Percentiles rank a stretch among this genome's conserved stretches.
These are phyloP conservation scores for Campylorhamphus procurvoides DNA, from an alignment of 2,113 vertebrate genomes.

Conservation along the genomic window DNA sequence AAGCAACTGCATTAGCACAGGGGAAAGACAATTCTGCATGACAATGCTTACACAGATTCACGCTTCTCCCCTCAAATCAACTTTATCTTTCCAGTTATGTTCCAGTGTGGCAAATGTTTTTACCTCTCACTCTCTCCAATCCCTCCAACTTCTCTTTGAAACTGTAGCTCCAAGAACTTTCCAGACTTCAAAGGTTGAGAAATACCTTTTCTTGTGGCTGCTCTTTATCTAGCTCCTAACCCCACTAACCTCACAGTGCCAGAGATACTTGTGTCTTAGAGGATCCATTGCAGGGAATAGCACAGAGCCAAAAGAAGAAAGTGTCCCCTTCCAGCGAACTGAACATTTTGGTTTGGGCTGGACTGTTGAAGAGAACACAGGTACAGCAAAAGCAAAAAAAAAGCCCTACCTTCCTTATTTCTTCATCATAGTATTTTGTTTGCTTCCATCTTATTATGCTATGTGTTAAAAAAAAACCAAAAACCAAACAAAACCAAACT, in stretches of 20 bases:
- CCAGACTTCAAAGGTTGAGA: not conserved
- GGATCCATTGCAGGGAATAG: not conserved
- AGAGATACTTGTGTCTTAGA: not conserved
- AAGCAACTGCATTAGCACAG: not conserved
- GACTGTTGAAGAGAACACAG: not conserved
- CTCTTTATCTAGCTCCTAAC: not conserved
- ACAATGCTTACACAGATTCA: not conserved
- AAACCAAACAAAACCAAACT: not conserved
- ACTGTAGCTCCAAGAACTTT: not conserved
- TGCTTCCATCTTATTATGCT: not conserved
- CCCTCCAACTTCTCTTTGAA: not conserved
- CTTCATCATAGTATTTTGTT: not conserved
- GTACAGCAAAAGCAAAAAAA: not conserved
- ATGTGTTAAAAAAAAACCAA: rapidly evolving
- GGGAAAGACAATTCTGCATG: not conserved
- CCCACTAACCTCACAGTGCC: not conserved
- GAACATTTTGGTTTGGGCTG: not conserved
- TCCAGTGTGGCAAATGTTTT: not conserved
- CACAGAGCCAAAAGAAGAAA: not conserved
- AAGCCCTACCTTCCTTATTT: not conserved
- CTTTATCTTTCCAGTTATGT: not conserved
- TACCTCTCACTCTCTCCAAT: not conserved
- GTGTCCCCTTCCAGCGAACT: not conserved
- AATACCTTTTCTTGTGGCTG: not conserved
- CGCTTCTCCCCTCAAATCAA: not conserved